Evolutionary conservation across 2,797 vertebrate genomes (phyloP), one percentile per base, ranked within the genome.

Genomic region (Dromococcyx pavoninus): DNA sequence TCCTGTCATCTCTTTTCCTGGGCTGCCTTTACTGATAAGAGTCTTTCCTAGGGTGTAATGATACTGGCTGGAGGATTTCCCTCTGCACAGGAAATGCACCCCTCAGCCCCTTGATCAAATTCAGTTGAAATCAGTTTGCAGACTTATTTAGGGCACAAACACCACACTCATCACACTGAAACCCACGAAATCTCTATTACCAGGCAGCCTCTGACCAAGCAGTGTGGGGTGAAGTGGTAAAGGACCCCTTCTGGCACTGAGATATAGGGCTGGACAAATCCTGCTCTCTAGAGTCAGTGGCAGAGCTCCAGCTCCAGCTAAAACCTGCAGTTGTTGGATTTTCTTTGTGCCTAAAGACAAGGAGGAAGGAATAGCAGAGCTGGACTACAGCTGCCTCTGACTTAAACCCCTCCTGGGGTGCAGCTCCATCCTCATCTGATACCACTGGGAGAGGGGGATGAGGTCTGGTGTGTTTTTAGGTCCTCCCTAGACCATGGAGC

Each of bases 1-100:
- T 78, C 13, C 0, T 33, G 0, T 8, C 3, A 0, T 6, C 18
- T n/a, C 25, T 35, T 51, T 48, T 39, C n/a, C 58, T 3, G 9
- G 37, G 23, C 53, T 65, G 51, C 17, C 1, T 39, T 19, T 30
- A 11, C 24, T 14, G 3, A 17, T 27, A 7, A 74, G 24, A 27
- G 41, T 6, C n/a, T 22, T 3, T 56, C 27, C 24, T 1, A 7
- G 16, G 53, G 51, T 56, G 48, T 27, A n/a, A 72, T 67, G 32
- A 12, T 48, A 50, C 37, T 2, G 56, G 4, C 51, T 32, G 46
- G 32, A 60, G 65, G 43, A 10, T 80, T 77, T 78, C 46, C 27
- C 3, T 17, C 54, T 33, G 15, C 13, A 17, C 3, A 6, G 72
- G 50, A 83, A 69, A 33, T 1, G 11, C 23, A 10, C 4, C 2